A percentile compares a stretch with the other conserved stretches of the same genome.
These are phyloP conservation scores for Caenorhabditis imperialis DNA, from an alignment of 2,888 invertebrate species.

Conservation along the genomic window DNA sequence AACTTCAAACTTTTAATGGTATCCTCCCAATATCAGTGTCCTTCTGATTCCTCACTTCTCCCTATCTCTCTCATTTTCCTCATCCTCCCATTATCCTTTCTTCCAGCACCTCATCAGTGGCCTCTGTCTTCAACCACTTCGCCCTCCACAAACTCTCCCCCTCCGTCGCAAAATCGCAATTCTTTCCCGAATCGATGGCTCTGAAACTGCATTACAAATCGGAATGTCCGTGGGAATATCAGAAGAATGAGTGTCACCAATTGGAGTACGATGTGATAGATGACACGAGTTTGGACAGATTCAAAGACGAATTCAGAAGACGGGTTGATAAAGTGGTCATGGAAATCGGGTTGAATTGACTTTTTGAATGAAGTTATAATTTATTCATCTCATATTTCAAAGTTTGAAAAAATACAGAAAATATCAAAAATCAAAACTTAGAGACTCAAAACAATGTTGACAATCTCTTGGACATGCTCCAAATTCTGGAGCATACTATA, in stretches of 20 bases:
- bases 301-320: slow-evolving; percentile 19
- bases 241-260: slow-evolving; percentile 67
- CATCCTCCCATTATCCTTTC: too few species aligned
- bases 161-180: slow-evolving; percentile 59
- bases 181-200: slow-evolving; percentile 81
- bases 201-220: slow-evolving; percentile 91
- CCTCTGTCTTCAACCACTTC: slow-evolving; percentile 87
- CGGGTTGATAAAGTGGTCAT: slow-evolving; percentile 31
- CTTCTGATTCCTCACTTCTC: too few species aligned
- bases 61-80: too few species aligned
- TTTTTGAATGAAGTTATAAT: too few species aligned
- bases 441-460: too few species aligned
- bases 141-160: slow-evolving; percentile 82
- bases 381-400: too few species aligned
- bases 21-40: too few species aligned
- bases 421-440: too few species aligned
- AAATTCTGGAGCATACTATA: slow-evolving; percentile 44
- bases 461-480: slow-evolving; percentile 7
- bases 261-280: slow-evolving; percentile 60
- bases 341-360: too few species aligned
- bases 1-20: too few species aligned
- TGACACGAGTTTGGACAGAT: slow-evolving; percentile 67
- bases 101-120: slow-evolving; percentile 80
- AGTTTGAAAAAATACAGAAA: too few species aligned
- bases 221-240: slow-evolving; percentile 81